Evolutionary conservation across 2,888 invertebrate species (phyloP), one percentile per base, ranked within the genome.

Genomic region (Drosophila neonasuta): DNA sequence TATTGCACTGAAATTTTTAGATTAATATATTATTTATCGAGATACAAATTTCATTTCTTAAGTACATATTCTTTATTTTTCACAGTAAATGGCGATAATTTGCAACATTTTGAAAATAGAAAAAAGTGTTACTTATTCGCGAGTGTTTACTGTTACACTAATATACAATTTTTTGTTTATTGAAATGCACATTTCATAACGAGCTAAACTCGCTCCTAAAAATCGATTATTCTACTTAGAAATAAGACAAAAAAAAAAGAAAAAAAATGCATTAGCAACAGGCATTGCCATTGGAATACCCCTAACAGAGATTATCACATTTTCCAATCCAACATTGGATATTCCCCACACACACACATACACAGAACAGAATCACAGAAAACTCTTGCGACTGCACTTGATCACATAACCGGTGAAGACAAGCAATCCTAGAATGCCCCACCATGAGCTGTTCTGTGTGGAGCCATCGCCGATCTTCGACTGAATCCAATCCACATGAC

Each of bases 391-490:
- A 39, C 84, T 81, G 10, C 70, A 73, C 9, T 64, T 71, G 7
- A 88, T 57, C 11, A 89, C 86, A 34, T 83, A 83, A 46, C 65
- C 74, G 1, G 89, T 89, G 6, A 90, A 85, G 0, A 77, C 51
- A 15, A 89, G 13, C 15, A 90, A 74, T 0, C 83, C 88, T 5
- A 90, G 36, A 1, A 79, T 71, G 49, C 90, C 90, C 89, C 89
- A 90, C 4, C 90, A 39, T 17, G 85, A 84, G 62, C 89, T 87
- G 52, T 90, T 90, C 55, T 86, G 78, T 61, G 89, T 86, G 36
- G 45, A 54, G 8, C 86, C 87, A 55, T 88, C 79, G 0, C 79
- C 86, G n/a, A 86, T 77, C 29, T 79, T 58, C 0, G 60, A 49
- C 11, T 63, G 56, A 15, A 90, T 88, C 90, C 90, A 90, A 9